Percentiles rank a stretch among this genome's conserved stretches.
Conservation (phyloP, 1,140 invertebrate genomes). For the Drosophila lowei region DNA sequence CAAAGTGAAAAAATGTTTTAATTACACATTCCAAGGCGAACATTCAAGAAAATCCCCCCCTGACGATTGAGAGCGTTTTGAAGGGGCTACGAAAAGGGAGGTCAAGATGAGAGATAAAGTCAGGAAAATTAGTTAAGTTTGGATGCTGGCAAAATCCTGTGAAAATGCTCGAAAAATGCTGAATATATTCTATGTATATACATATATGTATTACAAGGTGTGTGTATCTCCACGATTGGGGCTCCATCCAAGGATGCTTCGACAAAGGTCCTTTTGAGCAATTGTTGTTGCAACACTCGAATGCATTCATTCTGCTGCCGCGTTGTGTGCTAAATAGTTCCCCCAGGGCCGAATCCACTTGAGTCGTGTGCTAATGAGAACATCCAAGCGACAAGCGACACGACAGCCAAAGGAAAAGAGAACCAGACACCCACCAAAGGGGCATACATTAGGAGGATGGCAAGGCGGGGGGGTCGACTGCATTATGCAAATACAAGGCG, state of each 20-base stretch:
- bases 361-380: slow-evolving; percentile 81
- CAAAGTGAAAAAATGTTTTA: slow-evolving; percentile 80
- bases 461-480: slow-evolving; percentile 31
- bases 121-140: slow-evolving; percentile 2
- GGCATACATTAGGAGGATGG: not conserved
- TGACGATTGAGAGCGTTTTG: slow-evolving; percentile 13
- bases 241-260: slow-evolving; percentile 1
- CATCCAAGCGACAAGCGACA: slow-evolving; percentile 56
- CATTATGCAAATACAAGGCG: slow-evolving; percentile 67
- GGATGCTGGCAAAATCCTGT: not conserved
- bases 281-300: slow-evolving; percentile 51
- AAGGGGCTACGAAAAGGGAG: no score
- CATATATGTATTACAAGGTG: not conserved
- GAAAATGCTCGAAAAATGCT: no score
- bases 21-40: slow-evolving; percentile 74
- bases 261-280: slow-evolving; percentile 27
- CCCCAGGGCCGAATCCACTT: slow-evolving; percentile 72
- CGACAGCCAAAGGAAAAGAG: slow-evolving; percentile 32
- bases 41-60: not conserved
- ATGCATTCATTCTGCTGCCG: slow-evolving; percentile 43
- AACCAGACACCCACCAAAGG: slow-evolving; percentile 13
- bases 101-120: not conserved
- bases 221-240: slow-evolving; percentile 13
- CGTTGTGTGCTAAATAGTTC: slow-evolving; percentile 78
- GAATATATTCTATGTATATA: no score